Conservation (phyloP, 2,888 invertebrate genomes). For the Dione vanillae region DNA sequence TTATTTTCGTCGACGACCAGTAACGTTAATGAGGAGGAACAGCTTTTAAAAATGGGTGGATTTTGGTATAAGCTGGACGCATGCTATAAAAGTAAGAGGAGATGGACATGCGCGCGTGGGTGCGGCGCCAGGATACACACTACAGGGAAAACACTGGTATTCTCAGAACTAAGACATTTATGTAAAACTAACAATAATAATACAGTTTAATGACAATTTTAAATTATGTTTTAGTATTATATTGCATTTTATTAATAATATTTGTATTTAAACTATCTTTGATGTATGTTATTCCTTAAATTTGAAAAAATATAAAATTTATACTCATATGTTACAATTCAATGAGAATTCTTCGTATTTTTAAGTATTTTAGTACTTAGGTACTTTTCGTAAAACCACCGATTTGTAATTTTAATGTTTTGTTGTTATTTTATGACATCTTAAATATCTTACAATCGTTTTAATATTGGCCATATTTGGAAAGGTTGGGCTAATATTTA, state of each 20-base stretch:
- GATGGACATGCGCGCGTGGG: conserved; percentile 76
- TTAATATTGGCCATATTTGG: background rate
- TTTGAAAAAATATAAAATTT: background rate
- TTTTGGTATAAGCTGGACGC: conserved; percentile 74
- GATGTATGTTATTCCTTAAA: background rate
- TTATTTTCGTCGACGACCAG: conserved; percentile 7
- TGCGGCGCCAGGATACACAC: conserved; percentile 78
- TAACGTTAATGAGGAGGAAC: conserved; percentile 48
- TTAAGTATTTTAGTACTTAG: conserved; percentile 3
- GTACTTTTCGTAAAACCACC: background rate
- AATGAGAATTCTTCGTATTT: background rate
- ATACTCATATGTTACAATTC: background rate
- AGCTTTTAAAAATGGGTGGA: conserved; percentile 67
- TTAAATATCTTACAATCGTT: background rate
- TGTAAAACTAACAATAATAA: conserved; percentile 57
- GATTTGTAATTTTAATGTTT: background rate
- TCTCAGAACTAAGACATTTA: conserved; percentile 67
- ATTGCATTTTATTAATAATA: background rate
- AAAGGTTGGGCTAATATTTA: conserved; percentile 4
- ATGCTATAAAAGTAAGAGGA: conserved; percentile 65
- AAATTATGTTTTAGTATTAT: background rate
- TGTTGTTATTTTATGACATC: background rate
- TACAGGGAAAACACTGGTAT: conserved; percentile 69
- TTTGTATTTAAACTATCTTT: background rate
- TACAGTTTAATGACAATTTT: conserved; percentile 59